Evolutionary conservation across 37 sponge, comb jelly and placozoan species (phyloP).

Genomic region (Spongilla lacustris): DNA sequence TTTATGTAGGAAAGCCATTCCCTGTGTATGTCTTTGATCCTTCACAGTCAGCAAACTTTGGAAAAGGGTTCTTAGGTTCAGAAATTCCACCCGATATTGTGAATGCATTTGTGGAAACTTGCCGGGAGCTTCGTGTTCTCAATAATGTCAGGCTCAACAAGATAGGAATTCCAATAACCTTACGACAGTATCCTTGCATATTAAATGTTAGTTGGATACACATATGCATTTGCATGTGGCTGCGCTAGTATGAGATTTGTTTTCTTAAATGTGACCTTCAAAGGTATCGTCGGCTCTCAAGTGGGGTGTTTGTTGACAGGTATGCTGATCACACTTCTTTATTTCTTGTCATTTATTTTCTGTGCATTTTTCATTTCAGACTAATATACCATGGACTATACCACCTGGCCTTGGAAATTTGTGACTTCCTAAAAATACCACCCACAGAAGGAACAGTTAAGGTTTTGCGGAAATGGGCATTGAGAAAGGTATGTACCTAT

Average conservation of each 20-base stretch:
- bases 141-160: slow-evolving; percentile 70
- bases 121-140: slow-evolving; percentile 84
- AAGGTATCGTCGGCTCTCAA: slow-evolving; percentile 66
- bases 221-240: too few relatives aligned
- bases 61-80: slow-evolving; percentile 79
- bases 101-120: slow-evolving; percentile 59
- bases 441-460: slow-evolving; percentile 73
- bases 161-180: slow-evolving; percentile 90
- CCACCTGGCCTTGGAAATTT: slow-evolving; percentile 79
- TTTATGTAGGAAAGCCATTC: too few relatives aligned
- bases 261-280: not conserved
- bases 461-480: slow-evolving; percentile 84
- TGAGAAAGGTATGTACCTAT: slow-evolving; percentile 54
- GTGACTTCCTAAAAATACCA: slow-evolving; percentile 74
- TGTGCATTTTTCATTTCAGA: slow-evolving; percentile 19
- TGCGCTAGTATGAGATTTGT: too few relatives aligned
- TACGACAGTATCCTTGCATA: slow-evolving; percentile 86
- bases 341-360: not conserved
- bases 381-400: slow-evolving; percentile 78
- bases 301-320: slow-evolving; percentile 71
- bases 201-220: not conserved
- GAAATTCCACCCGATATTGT: slow-evolving; percentile 61
- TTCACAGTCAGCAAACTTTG: slow-evolving; percentile 72
- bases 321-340: not conserved
- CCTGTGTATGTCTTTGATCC: not conserved